These are phyloP conservation scores for Hippoglossus hippoglossus DNA, from an alignment of 2,797 vertebrate species.

Conservation along the genomic window DNA sequence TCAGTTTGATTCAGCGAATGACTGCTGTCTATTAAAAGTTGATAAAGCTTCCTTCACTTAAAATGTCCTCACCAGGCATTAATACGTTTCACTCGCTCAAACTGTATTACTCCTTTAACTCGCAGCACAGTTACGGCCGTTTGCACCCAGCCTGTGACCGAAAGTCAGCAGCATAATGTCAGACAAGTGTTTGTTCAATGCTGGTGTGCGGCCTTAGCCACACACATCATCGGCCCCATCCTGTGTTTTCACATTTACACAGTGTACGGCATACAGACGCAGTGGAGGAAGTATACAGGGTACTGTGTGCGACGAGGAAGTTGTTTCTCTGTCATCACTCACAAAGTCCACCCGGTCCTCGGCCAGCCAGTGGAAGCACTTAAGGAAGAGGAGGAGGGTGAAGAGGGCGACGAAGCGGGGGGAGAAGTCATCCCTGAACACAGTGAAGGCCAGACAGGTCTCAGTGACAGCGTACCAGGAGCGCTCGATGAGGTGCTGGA, in stretches of 20 bases:
- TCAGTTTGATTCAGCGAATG: background rate
- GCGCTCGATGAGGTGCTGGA: constrained; percentile 94
- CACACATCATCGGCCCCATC: constrained; percentile 10
- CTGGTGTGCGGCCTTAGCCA: background rate
- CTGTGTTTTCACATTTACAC: constrained; percentile 14
- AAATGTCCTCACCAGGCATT: too few species aligned
- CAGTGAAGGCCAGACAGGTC: constrained; percentile 98
- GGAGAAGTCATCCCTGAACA: constrained; percentile 98
- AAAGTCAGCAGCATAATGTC: background rate
- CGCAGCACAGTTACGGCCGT: background rate
- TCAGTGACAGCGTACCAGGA: constrained; percentile 98
- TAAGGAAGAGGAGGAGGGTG: constrained; percentile 98
- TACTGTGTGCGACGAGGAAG: constrained; percentile 4
- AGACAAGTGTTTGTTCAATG: constrained; percentile 6
- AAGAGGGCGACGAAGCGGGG: constrained; percentile 98
- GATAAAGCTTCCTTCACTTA: background rate
- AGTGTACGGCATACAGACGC: background rate
- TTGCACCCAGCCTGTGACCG: too few species aligned
- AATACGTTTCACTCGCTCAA: background rate
- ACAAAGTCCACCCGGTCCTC: constrained; percentile 98
- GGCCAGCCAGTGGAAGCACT: constrained; percentile 98
- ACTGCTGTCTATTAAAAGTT: background rate
- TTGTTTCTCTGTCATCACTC: constrained; percentile 71
- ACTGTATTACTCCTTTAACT: background rate
- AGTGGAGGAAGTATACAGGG: background rate